phyloP scores from a whole-genome alignment of 1,140 invertebrate species.

The Neodiprion pinetum region DNA sequence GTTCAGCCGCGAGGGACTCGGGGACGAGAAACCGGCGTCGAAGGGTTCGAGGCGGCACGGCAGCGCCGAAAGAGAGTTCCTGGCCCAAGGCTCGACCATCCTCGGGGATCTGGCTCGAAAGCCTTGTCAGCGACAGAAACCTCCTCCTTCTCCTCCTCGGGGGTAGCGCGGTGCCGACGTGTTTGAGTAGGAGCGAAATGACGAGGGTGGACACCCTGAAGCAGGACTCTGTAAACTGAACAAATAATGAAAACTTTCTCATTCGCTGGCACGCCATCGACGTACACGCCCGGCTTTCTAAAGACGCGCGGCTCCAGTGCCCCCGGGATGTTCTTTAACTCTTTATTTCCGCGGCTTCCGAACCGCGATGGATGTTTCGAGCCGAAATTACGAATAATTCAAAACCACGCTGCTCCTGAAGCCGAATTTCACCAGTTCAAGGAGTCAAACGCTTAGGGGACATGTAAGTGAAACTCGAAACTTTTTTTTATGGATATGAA shows the following conservation, averaged over 20 bases:
- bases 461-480: too few relatives aligned
- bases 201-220: conserved; percentile 34
- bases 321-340: too few relatives aligned
- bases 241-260: conserved; percentile 41
- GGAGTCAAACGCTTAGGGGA: too few relatives aligned
- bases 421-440: too few relatives aligned
- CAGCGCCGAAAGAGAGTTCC: not conserved
- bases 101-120: conserved; percentile 28
- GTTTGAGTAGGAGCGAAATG: conserved; percentile 37
- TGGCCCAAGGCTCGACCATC: not conserved
- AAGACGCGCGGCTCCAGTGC: too few relatives aligned
- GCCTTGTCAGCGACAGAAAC: conserved; percentile 49
- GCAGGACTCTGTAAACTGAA: conserved; percentile 23
- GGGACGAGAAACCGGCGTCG: not conserved
- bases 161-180: conserved; percentile 28
- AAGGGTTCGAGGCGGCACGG: not conserved
- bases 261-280: not conserved
- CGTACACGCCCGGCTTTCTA: too few relatives aligned
- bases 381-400: too few relatives aligned
- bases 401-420: too few relatives aligned
- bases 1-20: conserved; percentile 3
- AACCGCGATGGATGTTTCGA: too few relatives aligned
- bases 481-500: too few relatives aligned
- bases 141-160: conserved; percentile 27
- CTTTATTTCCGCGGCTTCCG: too few relatives aligned